phyloP scores from a whole-genome alignment of 2,888 invertebrate species.

The Hipparchia sbordonii region DNA sequence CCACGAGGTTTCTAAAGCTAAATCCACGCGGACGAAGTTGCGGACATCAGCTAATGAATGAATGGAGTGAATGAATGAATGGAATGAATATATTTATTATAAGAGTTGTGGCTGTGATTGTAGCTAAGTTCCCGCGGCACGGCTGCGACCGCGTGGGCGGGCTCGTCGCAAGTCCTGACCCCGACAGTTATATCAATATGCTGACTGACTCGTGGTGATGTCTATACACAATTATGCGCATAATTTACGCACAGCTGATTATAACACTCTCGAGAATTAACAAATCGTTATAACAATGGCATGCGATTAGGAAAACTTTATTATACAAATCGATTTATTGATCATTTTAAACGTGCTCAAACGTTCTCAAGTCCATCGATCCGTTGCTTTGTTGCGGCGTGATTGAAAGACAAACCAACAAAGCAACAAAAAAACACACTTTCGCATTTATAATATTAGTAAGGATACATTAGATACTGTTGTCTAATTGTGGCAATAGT shows the following conservation, averaged over 20 bases:
- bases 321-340: too few relatives aligned
- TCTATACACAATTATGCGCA: slow-evolving; percentile 45
- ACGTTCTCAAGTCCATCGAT: neutral
- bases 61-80: too few relatives aligned
- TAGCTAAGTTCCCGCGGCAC: slow-evolving; percentile 41
- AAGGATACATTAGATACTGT: too few relatives aligned
- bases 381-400: too few relatives aligned
- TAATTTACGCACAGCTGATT: slow-evolving; percentile 38
- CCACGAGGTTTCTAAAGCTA: too few relatives aligned
- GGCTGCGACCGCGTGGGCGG: slow-evolving; percentile 64
- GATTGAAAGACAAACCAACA: too few relatives aligned
- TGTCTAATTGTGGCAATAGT: too few relatives aligned
- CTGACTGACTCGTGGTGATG: slow-evolving; percentile 50
- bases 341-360: neutral
- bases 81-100: too few relatives aligned
- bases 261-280: slow-evolving; percentile 18
- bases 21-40: too few relatives aligned
- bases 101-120: slow-evolving; percentile 42
- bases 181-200: slow-evolving; percentile 77
- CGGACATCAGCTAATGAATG: too few relatives aligned
- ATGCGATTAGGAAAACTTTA: neutral
- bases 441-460: too few relatives aligned
- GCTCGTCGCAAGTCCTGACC: slow-evolving; percentile 58
- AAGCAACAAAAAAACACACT: too few relatives aligned
- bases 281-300: slow-evolving; percentile 10